phyloP scores from a whole-genome alignment of 2,797 vertebrate genomes.

The Rhodeus uyekii region DNA sequence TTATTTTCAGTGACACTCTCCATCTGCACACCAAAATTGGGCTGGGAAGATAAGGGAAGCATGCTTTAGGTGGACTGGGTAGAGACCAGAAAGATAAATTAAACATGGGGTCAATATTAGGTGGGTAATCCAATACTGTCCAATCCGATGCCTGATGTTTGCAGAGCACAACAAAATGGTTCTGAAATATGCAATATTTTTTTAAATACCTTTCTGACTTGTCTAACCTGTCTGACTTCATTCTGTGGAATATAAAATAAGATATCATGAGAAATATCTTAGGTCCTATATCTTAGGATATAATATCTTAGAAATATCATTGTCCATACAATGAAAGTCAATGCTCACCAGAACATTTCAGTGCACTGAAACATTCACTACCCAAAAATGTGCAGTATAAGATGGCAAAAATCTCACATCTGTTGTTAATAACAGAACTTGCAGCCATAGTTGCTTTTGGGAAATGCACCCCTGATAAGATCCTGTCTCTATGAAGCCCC shows the following conservation, averaged over 20 bases:
- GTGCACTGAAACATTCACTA: not conserved
- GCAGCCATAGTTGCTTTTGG: not conserved
- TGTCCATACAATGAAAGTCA: not conserved
- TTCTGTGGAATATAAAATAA: not conserved
- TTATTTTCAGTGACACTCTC: constrained; percentile 48
- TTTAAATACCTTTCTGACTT: not conserved
- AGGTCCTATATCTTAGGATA: no score
- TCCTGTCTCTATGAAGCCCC: not conserved
- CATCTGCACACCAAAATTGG: constrained; percentile 36
- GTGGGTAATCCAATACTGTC: not conserved
- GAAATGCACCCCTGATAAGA: not conserved
- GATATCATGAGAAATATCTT: not conserved
- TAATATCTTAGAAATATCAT: no score
- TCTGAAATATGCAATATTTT: not conserved
- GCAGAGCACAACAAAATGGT: no score
- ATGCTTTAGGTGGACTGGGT: not conserved
- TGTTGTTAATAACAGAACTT: not conserved
- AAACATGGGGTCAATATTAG: not conserved
- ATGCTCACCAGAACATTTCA: no score
- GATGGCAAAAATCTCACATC: not conserved
- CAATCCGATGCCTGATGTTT: no score
- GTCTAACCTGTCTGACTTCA: not conserved
- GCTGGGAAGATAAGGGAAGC: not conserved
- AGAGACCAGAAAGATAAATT: not conserved
- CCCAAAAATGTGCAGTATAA: not conserved